phyloP scores from a whole-genome alignment of 35 echinoderm and acorn worm genomes.

The Ophioderma brevispina region DNA sequence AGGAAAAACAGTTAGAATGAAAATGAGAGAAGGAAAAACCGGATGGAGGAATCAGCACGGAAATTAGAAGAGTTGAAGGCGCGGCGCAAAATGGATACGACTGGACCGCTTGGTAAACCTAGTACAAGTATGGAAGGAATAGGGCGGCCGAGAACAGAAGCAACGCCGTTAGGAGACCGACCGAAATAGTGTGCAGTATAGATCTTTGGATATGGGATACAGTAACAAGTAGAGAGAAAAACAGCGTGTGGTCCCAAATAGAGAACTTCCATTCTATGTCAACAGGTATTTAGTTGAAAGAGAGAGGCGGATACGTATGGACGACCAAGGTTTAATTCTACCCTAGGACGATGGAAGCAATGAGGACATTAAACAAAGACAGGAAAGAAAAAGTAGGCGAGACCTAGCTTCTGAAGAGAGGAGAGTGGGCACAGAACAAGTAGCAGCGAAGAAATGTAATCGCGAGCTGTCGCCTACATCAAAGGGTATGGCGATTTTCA shows the following conservation, averaged over 20 bases:
- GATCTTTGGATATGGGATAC: conserved; percentile 52
- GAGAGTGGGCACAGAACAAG: not conserved
- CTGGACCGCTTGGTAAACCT: conserved; percentile 29
- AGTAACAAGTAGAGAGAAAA: conserved; percentile 9
- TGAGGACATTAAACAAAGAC: not conserved
- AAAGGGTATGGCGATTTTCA: not conserved
- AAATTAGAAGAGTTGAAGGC: conserved; percentile 74
- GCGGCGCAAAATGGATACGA: conserved; percentile 45
- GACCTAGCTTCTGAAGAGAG: not conserved
- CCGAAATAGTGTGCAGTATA: conserved; percentile 18
- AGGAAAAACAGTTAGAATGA: conserved; percentile 63
- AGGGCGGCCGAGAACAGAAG: not conserved
- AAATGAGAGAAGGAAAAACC: conserved; percentile 59
- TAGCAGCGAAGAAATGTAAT: not conserved
- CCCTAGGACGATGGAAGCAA: conserved; percentile 49
- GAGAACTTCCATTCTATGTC: not conserved
- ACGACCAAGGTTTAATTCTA: conserved; percentile 67
- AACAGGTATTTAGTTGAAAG: conserved; percentile 55
- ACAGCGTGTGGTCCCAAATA: not conserved
- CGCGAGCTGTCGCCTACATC: not conserved
- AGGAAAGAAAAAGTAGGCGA: not conserved
- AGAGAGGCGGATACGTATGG: conserved; percentile 37
- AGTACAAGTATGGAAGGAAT: not conserved
- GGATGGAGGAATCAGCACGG: conserved; percentile 72
- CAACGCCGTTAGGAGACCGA: not conserved